Evolutionary conservation across 2,888 invertebrate genomes (phyloP).

Genomic region (Liopterus haemorrhoidalis): DNA sequence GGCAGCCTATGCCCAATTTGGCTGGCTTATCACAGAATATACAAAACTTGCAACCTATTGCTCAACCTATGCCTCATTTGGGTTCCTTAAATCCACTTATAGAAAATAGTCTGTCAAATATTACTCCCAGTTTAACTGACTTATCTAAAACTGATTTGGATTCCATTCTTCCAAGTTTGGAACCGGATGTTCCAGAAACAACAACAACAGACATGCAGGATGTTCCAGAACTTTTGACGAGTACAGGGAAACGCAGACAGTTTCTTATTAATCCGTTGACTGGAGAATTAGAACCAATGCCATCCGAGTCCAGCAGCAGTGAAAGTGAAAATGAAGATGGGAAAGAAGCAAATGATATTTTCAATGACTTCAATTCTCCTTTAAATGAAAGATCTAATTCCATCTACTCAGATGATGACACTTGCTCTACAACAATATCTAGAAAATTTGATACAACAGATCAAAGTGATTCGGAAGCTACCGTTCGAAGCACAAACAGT

Average conservation of each 20-base stretch:
- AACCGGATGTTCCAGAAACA: constrained; percentile 52
- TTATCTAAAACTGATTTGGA: constrained; percentile 53
- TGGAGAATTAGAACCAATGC: constrained; percentile 76
- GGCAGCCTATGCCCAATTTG: constrained; percentile 21
- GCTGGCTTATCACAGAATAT: constrained; percentile 3
- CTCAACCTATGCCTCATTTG: constrained; percentile 36
- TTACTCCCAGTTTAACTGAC: constrained; percentile 44
- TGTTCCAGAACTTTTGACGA: constrained; percentile 51
- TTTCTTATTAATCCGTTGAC: constrained; percentile 87
- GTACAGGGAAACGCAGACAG: constrained; percentile 64
- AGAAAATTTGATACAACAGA: constrained; percentile 48
- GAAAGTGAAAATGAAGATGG: constrained; percentile 52
- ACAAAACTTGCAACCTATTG: constrained; percentile 33
- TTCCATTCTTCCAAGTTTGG: constrained; percentile 57
- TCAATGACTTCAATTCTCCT: constrained; percentile 38
- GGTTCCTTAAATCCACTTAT: constrained; percentile 35
- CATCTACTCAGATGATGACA: constrained; percentile 55
- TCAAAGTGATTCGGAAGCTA: constrained; percentile 55
- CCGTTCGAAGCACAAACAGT: constrained; percentile 53
- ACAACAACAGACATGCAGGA: constrained; percentile 49
- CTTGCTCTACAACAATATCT: constrained; percentile 53
- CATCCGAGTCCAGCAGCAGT: constrained; percentile 59
- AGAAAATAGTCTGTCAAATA: constrained; percentile 37
- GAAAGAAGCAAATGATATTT: constrained; percentile 42
- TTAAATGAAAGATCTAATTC: constrained; percentile 48